Evolutionary conservation across 2,797 vertebrate genomes (phyloP).

Genomic region (Eurystomus glaucurus): DNA sequence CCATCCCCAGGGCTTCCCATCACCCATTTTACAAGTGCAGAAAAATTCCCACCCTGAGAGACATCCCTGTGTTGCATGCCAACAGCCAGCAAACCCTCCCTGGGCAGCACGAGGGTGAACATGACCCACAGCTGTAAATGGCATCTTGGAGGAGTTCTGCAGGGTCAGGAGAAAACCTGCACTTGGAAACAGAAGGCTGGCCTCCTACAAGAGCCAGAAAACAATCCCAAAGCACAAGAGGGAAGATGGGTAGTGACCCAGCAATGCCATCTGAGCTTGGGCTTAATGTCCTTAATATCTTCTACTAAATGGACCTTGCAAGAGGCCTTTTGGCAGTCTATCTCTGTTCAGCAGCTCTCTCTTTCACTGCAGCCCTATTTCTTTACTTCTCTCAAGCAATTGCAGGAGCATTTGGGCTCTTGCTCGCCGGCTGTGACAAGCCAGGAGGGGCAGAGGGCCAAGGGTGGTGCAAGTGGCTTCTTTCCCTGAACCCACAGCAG

Average conservation of each 20-base stretch:
- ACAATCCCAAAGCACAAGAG: rapidly evolving
- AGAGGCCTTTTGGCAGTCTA: background rate
- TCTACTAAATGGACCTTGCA: background rate
- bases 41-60: background rate
- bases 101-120: background rate
- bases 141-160: background rate
- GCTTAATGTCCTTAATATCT: background rate
- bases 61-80: background rate
- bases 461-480: background rate
- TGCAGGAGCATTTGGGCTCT: background rate
- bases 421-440: background rate
- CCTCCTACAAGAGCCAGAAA: background rate
- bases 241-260: background rate
- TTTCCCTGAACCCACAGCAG: background rate
- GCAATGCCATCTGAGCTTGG: background rate
- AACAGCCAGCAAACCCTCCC: background rate
- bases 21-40: background rate
- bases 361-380: background rate
- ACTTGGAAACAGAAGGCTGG: background rate
- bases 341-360: rapidly evolving
- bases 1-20: background rate
- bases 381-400: background rate
- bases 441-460: background rate
- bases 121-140: background rate
- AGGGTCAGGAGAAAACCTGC: background rate